phyloP scores from a whole-genome alignment of 2,888 invertebrate species.

The Empis stercorea region DNA sequence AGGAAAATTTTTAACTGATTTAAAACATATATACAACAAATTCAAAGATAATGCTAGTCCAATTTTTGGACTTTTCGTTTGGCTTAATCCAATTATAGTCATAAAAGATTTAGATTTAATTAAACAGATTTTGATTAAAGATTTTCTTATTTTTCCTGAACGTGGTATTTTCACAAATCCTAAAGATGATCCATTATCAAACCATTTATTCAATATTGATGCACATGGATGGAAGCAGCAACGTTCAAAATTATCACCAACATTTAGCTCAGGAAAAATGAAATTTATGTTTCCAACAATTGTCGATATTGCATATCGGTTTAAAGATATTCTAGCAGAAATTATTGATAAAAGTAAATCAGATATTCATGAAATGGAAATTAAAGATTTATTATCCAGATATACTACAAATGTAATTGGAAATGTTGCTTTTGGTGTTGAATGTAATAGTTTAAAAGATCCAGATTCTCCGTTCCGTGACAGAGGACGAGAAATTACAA shows the following conservation, averaged over 20 bases:
- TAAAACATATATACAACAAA: conserved; percentile 5
- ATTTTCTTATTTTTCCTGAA: conserved; percentile 31
- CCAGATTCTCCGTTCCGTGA: not conserved
- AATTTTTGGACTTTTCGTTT: conserved; percentile 24
- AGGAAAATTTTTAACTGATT: not conserved
- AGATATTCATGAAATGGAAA: conserved; percentile 18
- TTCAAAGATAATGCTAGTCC: conserved; percentile 11
- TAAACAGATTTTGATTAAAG: conserved; percentile 29
- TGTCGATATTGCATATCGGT: conserved; percentile 24
- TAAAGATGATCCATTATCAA: conserved; percentile 27
- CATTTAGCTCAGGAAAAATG: conserved; percentile 41
- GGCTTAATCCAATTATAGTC: conserved; percentile 18
- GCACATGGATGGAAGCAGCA: conserved; percentile 38
- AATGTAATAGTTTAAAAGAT: conserved; percentile 21
- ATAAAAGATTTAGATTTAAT: conserved; percentile 28
- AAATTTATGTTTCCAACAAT: conserved; percentile 37
- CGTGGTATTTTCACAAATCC: conserved; percentile 30
- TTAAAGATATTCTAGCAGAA: conserved; percentile 16
- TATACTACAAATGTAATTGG: conserved; percentile 40
- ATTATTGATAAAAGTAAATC: not conserved
- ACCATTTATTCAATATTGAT: conserved; percentile 29
- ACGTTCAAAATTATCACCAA: conserved; percentile 36
- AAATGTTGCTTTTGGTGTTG: conserved; percentile 35
- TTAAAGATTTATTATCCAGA: conserved; percentile 28
- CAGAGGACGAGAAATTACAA: too few species aligned